phyloP scores from a whole-genome alignment of 2,888 invertebrate genomes.

The Meandrusa payeni region DNA sequence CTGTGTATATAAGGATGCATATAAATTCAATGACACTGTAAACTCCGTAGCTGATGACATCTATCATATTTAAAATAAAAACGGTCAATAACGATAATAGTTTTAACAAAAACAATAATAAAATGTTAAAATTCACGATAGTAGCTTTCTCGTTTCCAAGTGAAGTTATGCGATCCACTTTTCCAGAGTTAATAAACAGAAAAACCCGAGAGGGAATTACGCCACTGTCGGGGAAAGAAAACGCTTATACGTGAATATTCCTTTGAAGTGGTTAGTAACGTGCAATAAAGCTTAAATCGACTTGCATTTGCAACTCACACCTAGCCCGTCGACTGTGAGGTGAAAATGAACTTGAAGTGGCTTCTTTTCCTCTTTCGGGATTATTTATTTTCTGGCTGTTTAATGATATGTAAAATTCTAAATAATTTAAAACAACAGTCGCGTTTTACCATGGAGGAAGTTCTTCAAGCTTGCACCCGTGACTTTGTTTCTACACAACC shows the following conservation, averaged over 20 bases:
- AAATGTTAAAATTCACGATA: too few relatives aligned
- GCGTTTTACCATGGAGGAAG: too few relatives aligned
- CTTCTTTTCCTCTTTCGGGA: slow-evolving; percentile 2
- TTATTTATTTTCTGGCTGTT: slow-evolving; percentile 6
- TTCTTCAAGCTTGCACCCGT: too few relatives aligned
- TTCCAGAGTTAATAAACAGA: slow-evolving; percentile 7
- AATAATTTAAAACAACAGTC: too few relatives aligned
- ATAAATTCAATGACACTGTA: too few relatives aligned
- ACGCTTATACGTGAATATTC: slow-evolving; percentile 15
- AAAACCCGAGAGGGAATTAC: slow-evolving; percentile 1
- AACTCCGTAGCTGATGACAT: too few relatives aligned
- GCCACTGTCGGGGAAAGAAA: slow-evolving; percentile 11
- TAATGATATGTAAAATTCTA: slow-evolving; percentile 5
- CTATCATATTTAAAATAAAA: too few relatives aligned
- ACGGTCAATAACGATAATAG: too few relatives aligned
- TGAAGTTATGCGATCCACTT: slow-evolving; percentile 5
- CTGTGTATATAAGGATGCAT: too few relatives aligned
- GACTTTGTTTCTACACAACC: too few relatives aligned
- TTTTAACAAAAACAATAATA: too few relatives aligned
- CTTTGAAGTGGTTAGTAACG: slow-evolving; percentile 19
- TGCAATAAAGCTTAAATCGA: slow-evolving; percentile 20
- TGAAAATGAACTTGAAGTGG: slow-evolving; percentile 16
- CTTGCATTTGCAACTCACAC: slow-evolving; percentile 21
- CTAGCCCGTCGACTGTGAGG: slow-evolving; percentile 4
- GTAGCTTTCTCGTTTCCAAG: background rate